phyloP scores from a whole-genome alignment of 2,113 vertebrate species.

The Oryctolagus cuniculus region mOryCun1.1 NC_091443.1:111805501-111806000 shows the following conservation, averaged over 20 bases:
- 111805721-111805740: neutral
- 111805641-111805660: neutral
- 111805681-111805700: neutral
- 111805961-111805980: neutral
- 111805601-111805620: neutral
- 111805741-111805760: neutral
- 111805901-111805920: neutral
- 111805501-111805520: neutral
- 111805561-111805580: neutral
- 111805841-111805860: neutral
- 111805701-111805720: neutral
- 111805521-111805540: neutral
- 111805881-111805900: slow-evolving; percentile 10
- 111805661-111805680: neutral
- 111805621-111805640: neutral
- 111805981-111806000: neutral
- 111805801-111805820: neutral
- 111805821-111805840: neutral
- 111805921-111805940: neutral
- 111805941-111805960: neutral
- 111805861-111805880: neutral
- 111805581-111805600: neutral
- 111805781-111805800: neutral
- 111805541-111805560: neutral
- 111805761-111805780: slow-evolving; percentile 37